phyloP scores from a whole-genome alignment of 2,888 invertebrate species.

The Leptothorax acervorum region DNA sequence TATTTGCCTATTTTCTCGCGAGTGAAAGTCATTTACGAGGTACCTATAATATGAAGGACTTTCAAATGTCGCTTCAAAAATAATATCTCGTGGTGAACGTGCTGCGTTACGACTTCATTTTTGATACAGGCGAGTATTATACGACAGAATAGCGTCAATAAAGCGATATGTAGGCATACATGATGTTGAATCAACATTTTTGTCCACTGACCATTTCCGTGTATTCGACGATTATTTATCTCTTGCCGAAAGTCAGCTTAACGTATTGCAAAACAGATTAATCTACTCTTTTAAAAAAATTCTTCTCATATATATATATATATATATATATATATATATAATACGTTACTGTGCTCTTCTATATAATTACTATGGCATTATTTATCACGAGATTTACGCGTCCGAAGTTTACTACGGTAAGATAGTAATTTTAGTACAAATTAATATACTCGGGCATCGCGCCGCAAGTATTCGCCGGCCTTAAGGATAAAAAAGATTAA shows the following conservation, averaged over 20 bases:
- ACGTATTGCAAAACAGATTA: constrained; percentile 39
- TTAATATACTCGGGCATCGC: constrained; percentile 70
- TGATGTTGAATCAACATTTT: constrained; percentile 28
- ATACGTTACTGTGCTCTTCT: constrained; percentile 74
- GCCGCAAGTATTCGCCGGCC: constrained; percentile 69
- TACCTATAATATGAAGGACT: neutral
- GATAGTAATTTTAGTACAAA: constrained; percentile 77
- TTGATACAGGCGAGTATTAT: constrained; percentile 21
- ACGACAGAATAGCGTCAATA: constrained; percentile 24
- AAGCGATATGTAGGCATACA: constrained; percentile 45
- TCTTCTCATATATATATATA: constrained; percentile 3
- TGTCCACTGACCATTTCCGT: neutral
- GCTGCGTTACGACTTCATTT: neutral
- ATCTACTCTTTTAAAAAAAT: constrained; percentile 35
- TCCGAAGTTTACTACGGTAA: constrained; percentile 71
- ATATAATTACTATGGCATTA: constrained; percentile 77
- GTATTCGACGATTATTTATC: neutral
- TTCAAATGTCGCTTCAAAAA: neutral
- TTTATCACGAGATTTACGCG: constrained; percentile 77
- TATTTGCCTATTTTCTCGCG: neutral
- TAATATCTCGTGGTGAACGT: neutral
- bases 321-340: constrained; percentile 21
- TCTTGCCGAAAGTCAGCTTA: constrained; percentile 2
- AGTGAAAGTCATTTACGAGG: neutral
- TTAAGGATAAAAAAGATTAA: constrained; percentile 75